A percentile compares a stretch with the other conserved stretches of the same genome.
Evolutionary conservation across 2,888 invertebrate genomes (phyloP).

Genomic region (Copidosoma aretas): DNA sequence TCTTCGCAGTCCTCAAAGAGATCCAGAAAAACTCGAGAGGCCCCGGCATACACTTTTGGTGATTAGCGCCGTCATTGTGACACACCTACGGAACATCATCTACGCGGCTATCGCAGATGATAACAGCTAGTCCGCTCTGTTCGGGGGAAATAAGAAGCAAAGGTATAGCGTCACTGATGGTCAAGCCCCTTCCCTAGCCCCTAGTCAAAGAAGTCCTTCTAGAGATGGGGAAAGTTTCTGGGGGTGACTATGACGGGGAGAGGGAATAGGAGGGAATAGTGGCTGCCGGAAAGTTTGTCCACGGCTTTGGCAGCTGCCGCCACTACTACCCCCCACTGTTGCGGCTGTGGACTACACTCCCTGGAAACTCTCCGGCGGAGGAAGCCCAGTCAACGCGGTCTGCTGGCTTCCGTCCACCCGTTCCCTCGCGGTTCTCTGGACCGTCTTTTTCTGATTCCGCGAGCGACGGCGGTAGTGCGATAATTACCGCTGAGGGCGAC

Average conservation of each 20-base stretch:
- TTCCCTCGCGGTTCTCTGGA: constrained; percentile 34
- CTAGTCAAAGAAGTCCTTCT: constrained; percentile 46
- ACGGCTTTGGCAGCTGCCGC: constrained; percentile 48
- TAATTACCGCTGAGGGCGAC: constrained; percentile 56
- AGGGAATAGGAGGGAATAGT: constrained; percentile 37
- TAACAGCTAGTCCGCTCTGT: background rate
- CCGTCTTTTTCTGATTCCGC: constrained; percentile 29
- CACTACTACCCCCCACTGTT: constrained; percentile 46
- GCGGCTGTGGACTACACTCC: constrained; percentile 11
- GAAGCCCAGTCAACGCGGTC: constrained; percentile 27
- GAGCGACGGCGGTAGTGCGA: constrained; percentile 35
- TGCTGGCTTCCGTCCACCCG: constrained; percentile 21
- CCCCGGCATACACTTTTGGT: constrained; percentile 27
- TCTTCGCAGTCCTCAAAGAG: too few species aligned
- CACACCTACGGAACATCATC: background rate
- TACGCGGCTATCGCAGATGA: background rate
- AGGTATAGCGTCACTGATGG: too few species aligned
- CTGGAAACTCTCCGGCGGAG: background rate
- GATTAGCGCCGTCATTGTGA: constrained; percentile 37
- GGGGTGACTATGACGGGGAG: constrained; percentile 36
- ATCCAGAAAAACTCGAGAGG: too few species aligned
- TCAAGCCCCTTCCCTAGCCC: constrained; percentile 32
- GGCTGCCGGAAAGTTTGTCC: constrained; percentile 55
- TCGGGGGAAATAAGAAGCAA: background rate
- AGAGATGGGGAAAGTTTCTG: constrained; percentile 56